These are phyloP conservation scores for Rousettus madagascariensis DNA, from an alignment of 2,797 vertebrate species.

Conservation along the genomic window DNA sequence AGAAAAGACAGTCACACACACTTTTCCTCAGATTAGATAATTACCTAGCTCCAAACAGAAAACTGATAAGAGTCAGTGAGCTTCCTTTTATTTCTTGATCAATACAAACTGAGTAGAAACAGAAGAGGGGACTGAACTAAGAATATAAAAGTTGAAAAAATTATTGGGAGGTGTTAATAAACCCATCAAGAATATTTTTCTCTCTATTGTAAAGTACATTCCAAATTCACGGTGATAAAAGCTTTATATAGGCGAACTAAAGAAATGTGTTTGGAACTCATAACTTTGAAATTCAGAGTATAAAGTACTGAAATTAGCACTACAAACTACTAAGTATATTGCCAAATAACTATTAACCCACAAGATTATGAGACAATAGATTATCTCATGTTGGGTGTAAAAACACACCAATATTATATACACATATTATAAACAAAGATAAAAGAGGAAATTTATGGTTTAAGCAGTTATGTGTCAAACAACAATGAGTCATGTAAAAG, in stretches of 20 bases:
- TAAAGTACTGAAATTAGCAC: background rate
- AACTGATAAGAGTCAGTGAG: background rate
- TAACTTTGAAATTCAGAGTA: background rate
- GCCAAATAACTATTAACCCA: background rate
- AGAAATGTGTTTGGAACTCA: background rate
- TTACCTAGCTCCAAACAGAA: background rate
- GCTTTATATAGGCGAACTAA: background rate
- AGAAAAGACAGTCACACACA: background rate
- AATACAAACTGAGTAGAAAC: background rate
- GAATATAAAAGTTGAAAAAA: background rate
- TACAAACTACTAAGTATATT: background rate
- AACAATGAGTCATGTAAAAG: constrained; percentile 27
- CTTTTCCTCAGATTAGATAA: background rate
- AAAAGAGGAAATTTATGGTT: constrained; percentile 36
- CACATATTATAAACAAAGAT: constrained; percentile 52
- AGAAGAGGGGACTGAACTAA: background rate
- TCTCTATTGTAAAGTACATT: constrained; percentile 26
- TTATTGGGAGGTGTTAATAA: background rate
- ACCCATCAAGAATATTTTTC: background rate
- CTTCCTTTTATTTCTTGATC: background rate
- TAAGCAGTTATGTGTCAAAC: constrained; percentile 38
- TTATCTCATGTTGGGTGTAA: background rate
- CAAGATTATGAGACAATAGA: constrained; percentile 29
- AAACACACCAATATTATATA: constrained; percentile 19
- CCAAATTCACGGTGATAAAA: constrained; percentile 28